These are phyloP conservation scores for Dione vanillae DNA, from an alignment of 2,888 invertebrate species.

Conservation along the genomic window DNA sequence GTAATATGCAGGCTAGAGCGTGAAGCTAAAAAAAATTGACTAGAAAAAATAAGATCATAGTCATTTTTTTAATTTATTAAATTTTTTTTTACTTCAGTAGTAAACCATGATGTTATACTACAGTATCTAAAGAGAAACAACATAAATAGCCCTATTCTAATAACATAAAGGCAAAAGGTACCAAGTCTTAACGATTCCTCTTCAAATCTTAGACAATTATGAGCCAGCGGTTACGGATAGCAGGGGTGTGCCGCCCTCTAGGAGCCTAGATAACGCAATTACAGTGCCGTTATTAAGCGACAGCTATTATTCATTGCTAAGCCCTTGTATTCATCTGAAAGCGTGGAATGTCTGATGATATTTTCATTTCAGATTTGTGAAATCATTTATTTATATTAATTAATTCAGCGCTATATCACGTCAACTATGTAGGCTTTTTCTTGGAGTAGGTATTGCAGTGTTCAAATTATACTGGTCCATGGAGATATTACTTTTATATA, in stretches of 20 bases:
- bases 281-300: conserved; percentile 75
- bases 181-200: conserved; percentile 25
- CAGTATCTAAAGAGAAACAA: not conserved
- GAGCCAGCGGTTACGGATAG: conserved; percentile 74
- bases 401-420: conserved; percentile 44
- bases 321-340: conserved; percentile 63
- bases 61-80: no score
- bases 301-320: conserved; percentile 75
- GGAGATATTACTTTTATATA: not conserved
- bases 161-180: conserved; percentile 20
- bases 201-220: conserved; percentile 70
- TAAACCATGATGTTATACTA: no score
- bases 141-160: not conserved
- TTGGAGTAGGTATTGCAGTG: no score
- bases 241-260: conserved; percentile 63
- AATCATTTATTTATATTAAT: conserved; percentile 51
- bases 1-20: no score
- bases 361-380: conserved; percentile 53
- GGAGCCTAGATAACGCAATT: conserved; percentile 78
- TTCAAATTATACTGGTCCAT: not conserved
- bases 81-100: no score
- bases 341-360: conserved; percentile 44
- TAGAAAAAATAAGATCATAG: no score
- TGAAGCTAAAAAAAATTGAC: no score
- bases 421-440: not conserved